Evolutionary conservation across 2,888 invertebrate genomes (phyloP).

Genomic region (Xanthorhoe spadicearia): DNA sequence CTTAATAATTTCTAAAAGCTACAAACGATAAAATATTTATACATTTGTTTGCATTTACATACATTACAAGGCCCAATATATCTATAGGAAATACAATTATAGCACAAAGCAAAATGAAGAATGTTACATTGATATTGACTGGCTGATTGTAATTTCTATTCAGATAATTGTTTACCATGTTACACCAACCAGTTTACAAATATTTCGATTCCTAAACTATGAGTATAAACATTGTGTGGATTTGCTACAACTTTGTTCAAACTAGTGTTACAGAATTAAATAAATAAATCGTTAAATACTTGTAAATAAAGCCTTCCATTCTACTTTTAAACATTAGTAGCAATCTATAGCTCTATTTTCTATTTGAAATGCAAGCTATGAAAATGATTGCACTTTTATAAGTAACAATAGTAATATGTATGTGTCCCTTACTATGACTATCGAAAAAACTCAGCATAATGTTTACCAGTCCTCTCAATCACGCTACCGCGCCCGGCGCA

Average conservation of each 20-base stretch:
- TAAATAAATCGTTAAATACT: conserved; percentile 21
- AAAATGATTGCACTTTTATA: conserved; percentile 4
- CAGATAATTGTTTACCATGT: neutral
- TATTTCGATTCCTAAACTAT: conserved; percentile 16
- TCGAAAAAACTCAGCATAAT: neutral
- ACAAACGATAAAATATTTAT: conserved; percentile 65
- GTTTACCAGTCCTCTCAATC: neutral
- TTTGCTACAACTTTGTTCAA: conserved; percentile 24
- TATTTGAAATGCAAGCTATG: conserved; percentile 20
- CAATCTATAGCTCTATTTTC: conserved; percentile 13
- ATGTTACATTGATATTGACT: neutral
- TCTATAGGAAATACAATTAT: conserved; percentile 33
- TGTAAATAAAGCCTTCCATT: conserved; percentile 19
- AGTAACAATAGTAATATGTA: conserved; percentile 6
- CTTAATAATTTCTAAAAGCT: conserved; percentile 64
- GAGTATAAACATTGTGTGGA: conserved; percentile 23
- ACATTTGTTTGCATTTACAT: conserved; percentile 76
- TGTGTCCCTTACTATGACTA: neutral
- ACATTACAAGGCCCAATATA: conserved; percentile 71
- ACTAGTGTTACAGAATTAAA: conserved; percentile 6
- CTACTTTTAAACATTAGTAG: conserved; percentile 19
- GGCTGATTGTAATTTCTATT: neutral
- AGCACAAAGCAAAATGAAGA: conserved; percentile 31
- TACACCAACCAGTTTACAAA: conserved; percentile 7
- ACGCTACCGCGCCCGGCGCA: too few relatives aligned